A percentile compares a stretch with the other conserved stretches of the same genome.
phyloP scores from a whole-genome alignment of 2,113 vertebrate species.

The Lophochroa leadbeateri region DNA sequence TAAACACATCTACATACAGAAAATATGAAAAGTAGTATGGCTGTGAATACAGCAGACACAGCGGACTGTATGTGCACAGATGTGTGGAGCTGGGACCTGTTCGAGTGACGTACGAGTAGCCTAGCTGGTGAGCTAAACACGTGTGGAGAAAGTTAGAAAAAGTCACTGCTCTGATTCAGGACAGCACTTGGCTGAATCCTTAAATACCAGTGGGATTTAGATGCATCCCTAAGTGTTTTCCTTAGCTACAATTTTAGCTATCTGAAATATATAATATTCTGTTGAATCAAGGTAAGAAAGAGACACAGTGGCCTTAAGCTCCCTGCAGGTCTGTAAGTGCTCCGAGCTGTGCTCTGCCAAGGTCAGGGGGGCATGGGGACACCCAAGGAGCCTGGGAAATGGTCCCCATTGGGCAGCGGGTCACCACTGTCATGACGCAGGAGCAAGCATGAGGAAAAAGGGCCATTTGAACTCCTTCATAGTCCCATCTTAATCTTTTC shows the following conservation, averaged over 20 bases:
- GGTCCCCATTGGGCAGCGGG: rapidly evolving
- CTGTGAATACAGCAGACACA: background rate
- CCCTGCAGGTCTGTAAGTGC: background rate
- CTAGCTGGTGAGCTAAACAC: rapidly evolving
- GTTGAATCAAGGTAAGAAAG: background rate
- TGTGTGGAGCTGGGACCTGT: background rate
- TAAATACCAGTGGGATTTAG: background rate
- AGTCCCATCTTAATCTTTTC: background rate
- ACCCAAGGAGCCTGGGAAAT: rapidly evolving
- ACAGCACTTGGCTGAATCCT: background rate
- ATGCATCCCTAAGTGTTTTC: background rate
- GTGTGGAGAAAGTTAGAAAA: background rate
- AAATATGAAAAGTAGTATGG: background rate
- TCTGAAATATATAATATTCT: background rate
- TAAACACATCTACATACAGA: background rate
- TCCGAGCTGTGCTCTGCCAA: background rate
- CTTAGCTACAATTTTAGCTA: background rate
- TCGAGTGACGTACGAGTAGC: rapidly evolving
- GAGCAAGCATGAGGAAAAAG: background rate
- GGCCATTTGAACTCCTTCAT: background rate
- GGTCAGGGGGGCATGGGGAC: rapidly evolving
- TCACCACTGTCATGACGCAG: background rate
- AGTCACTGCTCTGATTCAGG: background rate
- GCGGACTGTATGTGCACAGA: too few species aligned
- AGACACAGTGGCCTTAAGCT: background rate